Base-by-base conservation (phyloP, 2,888 invertebrate genomes). In the Chymomyza fuscimana region DNA sequence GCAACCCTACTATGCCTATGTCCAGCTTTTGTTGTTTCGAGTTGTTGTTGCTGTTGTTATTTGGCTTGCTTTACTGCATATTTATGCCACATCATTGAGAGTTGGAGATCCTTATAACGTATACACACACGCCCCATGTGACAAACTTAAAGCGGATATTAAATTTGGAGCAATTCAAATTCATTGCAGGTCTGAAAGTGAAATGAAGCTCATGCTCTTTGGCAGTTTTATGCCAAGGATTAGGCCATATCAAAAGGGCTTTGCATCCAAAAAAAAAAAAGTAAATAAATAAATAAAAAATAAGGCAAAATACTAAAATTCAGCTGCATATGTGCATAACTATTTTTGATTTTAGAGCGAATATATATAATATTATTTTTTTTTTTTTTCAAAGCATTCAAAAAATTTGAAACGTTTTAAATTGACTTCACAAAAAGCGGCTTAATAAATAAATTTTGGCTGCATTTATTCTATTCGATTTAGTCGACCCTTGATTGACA, bases 121-220 rank as follows among this genome's bases (percentile, higher is more conserved):
- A 46, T 12, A 46, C 12, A 46, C 40, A 58, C 29, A 56, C 22
- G 58, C 25, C 25, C 22, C 16, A 4, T 58, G 58, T 46, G 22
- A 75, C 82, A 73, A 82, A 76, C 76, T 86, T 87, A 76, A 87
- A 86, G 87, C 79, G 82, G 87, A 87, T 81, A 82, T 82, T 82
- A 75, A 82, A 82, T 82, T 82, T 86, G 79, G 79, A 73, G 78
- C 87, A 82, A 82, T 87, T 87, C 85, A 78, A 74, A 58, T 63
- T 69, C 15, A 7, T 51, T n/a, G 36, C 46, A 68, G 69, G 40
- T 46, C 63, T 36, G 59, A 71, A 74, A 77, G 71, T 80, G 70
- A 77, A 70, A 69, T 68, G 73, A 25, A 62, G 58, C 63, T 72
- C 40, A 46, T 12, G 40, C 12, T 46, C 6, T 46, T 46, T 46